Conservation (phyloP, 2,888 invertebrate genomes). For the Pomacea canaliculata region DNA sequence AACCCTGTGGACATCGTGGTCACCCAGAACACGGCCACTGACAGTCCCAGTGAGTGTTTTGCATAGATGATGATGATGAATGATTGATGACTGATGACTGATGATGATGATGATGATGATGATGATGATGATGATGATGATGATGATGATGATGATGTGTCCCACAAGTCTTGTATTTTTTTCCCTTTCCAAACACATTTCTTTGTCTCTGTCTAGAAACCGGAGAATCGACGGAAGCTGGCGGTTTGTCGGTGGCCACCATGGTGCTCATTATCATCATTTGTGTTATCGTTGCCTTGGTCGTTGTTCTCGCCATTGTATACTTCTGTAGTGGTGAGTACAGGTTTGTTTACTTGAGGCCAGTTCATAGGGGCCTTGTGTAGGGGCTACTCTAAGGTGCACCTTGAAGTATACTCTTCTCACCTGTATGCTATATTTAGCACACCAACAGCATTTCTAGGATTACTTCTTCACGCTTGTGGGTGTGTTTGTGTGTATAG, state of each 20-base stretch:
- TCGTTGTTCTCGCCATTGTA: neutral
- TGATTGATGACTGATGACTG: neutral
- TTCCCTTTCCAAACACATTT: too few species aligned
- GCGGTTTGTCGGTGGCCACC: neutral
- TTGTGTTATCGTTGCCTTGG: neutral
- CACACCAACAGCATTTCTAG: too few species aligned
- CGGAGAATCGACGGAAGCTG: neutral
- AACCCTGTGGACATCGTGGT: constrained; percentile 1
- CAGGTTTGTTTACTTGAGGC: too few species aligned
- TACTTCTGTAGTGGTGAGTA: neutral
- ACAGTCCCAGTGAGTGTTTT: neutral
- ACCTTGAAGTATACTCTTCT: too few species aligned
- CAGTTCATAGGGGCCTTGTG: too few species aligned
- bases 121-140: neutral
- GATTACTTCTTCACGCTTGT: too few species aligned
- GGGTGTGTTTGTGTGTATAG: too few species aligned
- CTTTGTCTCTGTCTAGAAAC: neutral
- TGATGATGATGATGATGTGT: neutral
- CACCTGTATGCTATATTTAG: too few species aligned
- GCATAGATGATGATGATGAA: neutral
- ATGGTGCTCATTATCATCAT: constrained; percentile 1
- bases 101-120: neutral
- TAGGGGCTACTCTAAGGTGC: too few species aligned
- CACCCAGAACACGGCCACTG: neutral
- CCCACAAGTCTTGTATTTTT: neutral